Conservation (phyloP, 2,113 vertebrate genomes). For the Spheniscus mendiculus region DNA sequence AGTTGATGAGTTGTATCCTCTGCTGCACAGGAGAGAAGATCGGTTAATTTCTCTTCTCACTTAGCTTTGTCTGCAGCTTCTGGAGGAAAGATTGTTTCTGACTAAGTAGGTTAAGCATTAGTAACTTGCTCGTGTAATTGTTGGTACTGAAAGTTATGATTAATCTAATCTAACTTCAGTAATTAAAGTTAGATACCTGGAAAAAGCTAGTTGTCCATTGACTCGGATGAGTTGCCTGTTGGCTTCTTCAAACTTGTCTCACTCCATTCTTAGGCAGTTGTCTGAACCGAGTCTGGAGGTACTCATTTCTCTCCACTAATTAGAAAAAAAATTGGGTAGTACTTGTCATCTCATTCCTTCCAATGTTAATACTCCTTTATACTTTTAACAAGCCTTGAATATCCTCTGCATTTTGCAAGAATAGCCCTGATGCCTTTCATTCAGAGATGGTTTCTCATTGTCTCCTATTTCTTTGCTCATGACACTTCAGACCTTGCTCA, state of each 20-base stretch:
- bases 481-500: not conserved
- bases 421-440: not conserved
- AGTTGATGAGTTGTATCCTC: not conserved
- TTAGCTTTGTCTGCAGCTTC: not conserved
- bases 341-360: too few species aligned
- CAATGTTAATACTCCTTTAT: too few species aligned
- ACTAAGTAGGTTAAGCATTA: not conserved
- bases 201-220: not conserved
- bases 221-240: too few species aligned
- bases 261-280: not conserved
- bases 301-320: not conserved
- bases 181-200: not conserved
- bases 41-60: not conserved
- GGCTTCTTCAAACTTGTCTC: too few species aligned
- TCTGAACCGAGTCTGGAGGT: not conserved
- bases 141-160: not conserved
- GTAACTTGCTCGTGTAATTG: not conserved
- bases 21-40: not conserved
- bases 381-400: not conserved
- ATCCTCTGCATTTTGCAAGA: not conserved
- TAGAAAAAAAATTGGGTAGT: not conserved
- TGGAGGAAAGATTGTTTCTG: not conserved
- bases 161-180: not conserved
- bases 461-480: not conserved
- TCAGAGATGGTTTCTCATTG: not conserved